Base-by-base conservation (phyloP, 2,888 invertebrate species). In the Alitta virens region DNA sequence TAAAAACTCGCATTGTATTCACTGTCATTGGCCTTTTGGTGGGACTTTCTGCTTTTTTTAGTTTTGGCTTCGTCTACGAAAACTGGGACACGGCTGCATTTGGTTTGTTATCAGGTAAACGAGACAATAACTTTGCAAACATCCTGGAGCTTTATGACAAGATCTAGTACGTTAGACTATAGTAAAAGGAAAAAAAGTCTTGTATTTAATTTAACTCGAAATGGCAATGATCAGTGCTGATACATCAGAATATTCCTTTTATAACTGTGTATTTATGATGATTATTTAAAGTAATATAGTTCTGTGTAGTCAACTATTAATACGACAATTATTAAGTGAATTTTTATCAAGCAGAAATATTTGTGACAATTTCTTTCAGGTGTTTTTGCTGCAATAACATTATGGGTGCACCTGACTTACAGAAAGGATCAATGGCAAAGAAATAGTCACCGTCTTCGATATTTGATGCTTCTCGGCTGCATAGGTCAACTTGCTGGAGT, bases 401-500 rank as follows among this genome's bases (percentile, higher is more conserved):
- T 79, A 49, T 63, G 42, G 27, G 71, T 79, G 3, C 78, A 79
- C 62, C 43, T 77, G 1, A 62, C 66, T 42, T 75, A 74, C 60
- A 54, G 55, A 21, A 65, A 63, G 49, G 66, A 68, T 26, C 62
- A 65, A 18, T 78, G 75, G 73, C 66, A 72, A 43, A 59, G 62
- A 0, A 61, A 66, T 26, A 68, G 72, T 0, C 62, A 66, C 24
- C 43, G 63, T 18, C 66, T 80, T 26, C 67, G 68, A 33, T 21
- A 40, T 1, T 71, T 69, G 63, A 78, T 79, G 75, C 56, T 76
- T 38, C 26, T 59, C 1, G 78, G 78, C 1, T 78, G 78, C 60
- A 72, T 78, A 56, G 66, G 74, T 16, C 79, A 79, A 63, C 66
- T 79, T n/a, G 71, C 72, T 1, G 78, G 78, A 0, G 71, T 77